Conservation (phyloP, 2,797 vertebrate genomes). For the Jordanella pulchra region DNA sequence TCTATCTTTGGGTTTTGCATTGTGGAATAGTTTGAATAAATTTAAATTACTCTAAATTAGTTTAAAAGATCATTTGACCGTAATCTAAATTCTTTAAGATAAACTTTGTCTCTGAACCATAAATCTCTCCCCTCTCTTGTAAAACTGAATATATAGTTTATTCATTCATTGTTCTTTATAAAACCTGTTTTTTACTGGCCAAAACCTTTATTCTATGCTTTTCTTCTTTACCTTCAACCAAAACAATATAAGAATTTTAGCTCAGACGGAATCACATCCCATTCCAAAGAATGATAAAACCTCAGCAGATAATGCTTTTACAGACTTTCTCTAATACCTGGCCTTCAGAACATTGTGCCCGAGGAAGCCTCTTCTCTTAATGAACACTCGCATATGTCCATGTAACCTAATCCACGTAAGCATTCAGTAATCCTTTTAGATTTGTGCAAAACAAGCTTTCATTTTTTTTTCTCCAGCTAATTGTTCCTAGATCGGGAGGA, state of each 20-base stretch:
- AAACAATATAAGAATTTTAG: background rate
- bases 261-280: constrained; percentile 1
- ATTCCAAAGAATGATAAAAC: constrained; percentile 38
- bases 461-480: background rate
- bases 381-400: constrained; percentile 62
- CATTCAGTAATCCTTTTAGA: constrained; percentile 55
- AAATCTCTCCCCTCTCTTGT: too few relatives aligned
- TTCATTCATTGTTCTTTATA: background rate
- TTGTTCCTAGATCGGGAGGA: background rate
- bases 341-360: constrained; percentile 44
- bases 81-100: too few relatives aligned
- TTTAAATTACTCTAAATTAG: too few relatives aligned
- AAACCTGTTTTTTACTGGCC: background rate
- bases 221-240: background rate
- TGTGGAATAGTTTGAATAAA: too few relatives aligned
- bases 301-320: constrained; percentile 35
- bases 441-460: constrained; percentile 29
- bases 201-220: background rate
- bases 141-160: too few relatives aligned
- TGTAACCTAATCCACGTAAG: constrained; percentile 63
- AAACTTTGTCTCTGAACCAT: too few relatives aligned
- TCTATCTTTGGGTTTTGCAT: too few relatives aligned
- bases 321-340: constrained; percentile 68
- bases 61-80: too few relatives aligned
- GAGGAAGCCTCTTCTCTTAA: constrained; percentile 57